Conservation (phyloP, 30 jellyfish, hydroid and myxozoan species). For the Turritopsis rubra region DNA sequence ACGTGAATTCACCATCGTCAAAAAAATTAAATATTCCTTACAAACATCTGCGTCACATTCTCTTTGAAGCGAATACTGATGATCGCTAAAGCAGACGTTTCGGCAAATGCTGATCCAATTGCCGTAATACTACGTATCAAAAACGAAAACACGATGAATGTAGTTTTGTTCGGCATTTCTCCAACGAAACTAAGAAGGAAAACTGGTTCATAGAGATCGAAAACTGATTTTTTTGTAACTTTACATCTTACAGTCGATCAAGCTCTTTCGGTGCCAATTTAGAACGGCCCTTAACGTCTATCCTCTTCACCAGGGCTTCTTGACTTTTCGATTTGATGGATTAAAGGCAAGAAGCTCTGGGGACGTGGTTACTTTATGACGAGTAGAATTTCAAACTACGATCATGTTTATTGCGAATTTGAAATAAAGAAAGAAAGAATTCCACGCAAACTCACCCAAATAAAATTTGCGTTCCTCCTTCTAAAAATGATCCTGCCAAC, state of each 20-base stretch:
- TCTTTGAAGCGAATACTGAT: conserved; percentile 54
- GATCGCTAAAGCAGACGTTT: conserved; percentile 60
- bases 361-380: too few relatives aligned
- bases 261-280: too few relatives aligned
- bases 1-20: too few relatives aligned
- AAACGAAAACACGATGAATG: conserved; percentile 52
- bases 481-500: conserved; percentile 58
- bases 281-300: too few relatives aligned
- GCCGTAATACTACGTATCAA: conserved; percentile 69
- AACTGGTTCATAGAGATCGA: too few relatives aligned
- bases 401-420: too few relatives aligned
- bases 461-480: conserved; percentile 76
- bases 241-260: too few relatives aligned
- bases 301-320: too few relatives aligned
- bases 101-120: conserved; percentile 67
- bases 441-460: conserved; percentile 53
- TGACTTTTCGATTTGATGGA: too few relatives aligned
- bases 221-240: too few relatives aligned
- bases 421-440: neutral
- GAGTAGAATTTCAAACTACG: too few relatives aligned
- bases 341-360: too few relatives aligned
- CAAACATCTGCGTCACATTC: conserved; percentile 66
- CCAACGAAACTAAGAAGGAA: conserved; percentile 50
- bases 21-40: conserved; percentile 1
- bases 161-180: conserved; percentile 47